These are phyloP conservation scores for Elgaria multicarinata DNA, from an alignment of 2,113 vertebrate genomes.

Conservation along the genomic window DNA sequence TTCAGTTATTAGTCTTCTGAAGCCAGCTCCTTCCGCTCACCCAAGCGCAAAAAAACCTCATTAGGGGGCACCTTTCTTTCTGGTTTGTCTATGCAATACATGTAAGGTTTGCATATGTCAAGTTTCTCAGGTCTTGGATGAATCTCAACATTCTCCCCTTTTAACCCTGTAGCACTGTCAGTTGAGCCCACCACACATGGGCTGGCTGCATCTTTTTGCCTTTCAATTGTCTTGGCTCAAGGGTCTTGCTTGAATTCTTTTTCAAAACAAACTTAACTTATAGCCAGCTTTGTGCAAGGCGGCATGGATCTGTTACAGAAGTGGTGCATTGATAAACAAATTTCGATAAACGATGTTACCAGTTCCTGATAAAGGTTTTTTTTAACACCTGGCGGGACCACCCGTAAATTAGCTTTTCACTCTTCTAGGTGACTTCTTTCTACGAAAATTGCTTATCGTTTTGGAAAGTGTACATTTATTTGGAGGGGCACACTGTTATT, in stretches of 20 bases:
- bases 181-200: slow-evolving; percentile 15
- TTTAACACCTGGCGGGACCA: too few relatives aligned
- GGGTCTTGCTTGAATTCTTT: neutral
- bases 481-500: too few relatives aligned
- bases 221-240: slow-evolving; percentile 9
- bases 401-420: neutral
- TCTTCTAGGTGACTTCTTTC: neutral
- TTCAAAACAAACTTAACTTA: neutral
- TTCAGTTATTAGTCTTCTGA: slow-evolving; percentile 76
- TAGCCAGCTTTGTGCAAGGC: neutral
- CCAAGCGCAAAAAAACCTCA: slow-evolving; percentile 92
- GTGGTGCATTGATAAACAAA: neutral
- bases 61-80: slow-evolving; percentile 84
- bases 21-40: slow-evolving; percentile 83
- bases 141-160: slow-evolving; percentile 57
- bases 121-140: slow-evolving; percentile 78
- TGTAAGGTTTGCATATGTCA: slow-evolving; percentile 77
- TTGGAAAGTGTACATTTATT: neutral
- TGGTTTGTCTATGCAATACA: slow-evolving; percentile 73
- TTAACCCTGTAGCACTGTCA: slow-evolving; percentile 52
- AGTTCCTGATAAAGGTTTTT: neutral
- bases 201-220: neutral
- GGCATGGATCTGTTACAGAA: slow-evolving; percentile 4
- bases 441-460: neutral
- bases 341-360: slow-evolving; percentile 33